A percentile compares a stretch with the other conserved stretches of the same genome.
phyloP scores from a whole-genome alignment of 2,888 invertebrate genomes.

The Neuroscelio doddi region DNA sequence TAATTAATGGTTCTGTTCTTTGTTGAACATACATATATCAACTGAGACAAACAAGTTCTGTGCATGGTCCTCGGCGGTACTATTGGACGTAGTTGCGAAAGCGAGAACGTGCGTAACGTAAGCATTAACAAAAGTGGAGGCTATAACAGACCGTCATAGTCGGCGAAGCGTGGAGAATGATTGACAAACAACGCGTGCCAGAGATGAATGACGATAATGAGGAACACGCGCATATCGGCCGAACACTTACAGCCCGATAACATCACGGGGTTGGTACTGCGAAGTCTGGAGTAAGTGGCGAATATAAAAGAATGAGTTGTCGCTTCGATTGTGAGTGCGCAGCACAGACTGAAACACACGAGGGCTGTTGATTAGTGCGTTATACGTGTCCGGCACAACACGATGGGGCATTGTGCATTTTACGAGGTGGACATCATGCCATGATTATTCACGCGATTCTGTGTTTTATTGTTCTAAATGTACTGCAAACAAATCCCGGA shows the following conservation, averaged over 20 bases:
- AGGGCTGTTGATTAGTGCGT: constrained; percentile 23
- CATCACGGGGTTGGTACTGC: constrained; percentile 29
- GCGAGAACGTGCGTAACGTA: constrained; percentile 27
- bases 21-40: no score
- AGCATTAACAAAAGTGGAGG: no score
- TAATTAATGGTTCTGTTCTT: no score
- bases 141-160: constrained; percentile 31
- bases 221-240: constrained; percentile 65
- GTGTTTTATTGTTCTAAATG: constrained; percentile 66
- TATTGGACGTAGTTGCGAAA: constrained; percentile 28
- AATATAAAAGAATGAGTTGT: constrained; percentile 2
- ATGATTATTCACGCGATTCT: constrained; percentile 71
- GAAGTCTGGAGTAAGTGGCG: constrained; percentile 21
- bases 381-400: constrained; percentile 45
- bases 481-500: constrained; percentile 25
- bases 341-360: constrained; percentile 38
- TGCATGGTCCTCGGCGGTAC: no score
- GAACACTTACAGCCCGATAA: no score
- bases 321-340: constrained; percentile 22
- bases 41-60: no score
- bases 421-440: constrained; percentile 65
- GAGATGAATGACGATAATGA: constrained; percentile 64
- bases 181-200: constrained; percentile 65
- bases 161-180: constrained; percentile 57
- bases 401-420: constrained; percentile 63